Conservation (phyloP, 1,140 invertebrate species). For the Halotydeus destructor region DNA sequence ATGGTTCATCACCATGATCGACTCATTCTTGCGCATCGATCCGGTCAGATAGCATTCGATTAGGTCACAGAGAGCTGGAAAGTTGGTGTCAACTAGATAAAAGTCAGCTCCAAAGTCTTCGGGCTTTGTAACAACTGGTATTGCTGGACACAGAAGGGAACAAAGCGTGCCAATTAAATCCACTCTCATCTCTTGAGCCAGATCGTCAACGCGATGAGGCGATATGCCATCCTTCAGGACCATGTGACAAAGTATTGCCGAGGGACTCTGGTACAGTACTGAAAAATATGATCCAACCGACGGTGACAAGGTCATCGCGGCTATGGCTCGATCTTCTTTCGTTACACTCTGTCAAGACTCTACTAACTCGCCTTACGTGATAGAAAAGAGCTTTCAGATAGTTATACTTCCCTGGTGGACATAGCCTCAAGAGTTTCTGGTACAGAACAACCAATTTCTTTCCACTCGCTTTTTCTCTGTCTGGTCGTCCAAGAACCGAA, state of each 20-base stretch:
- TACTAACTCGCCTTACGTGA: conserved; percentile 11
- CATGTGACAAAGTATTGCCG: conserved; percentile 12
- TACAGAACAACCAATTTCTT: neutral
- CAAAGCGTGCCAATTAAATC: conserved; percentile 10
- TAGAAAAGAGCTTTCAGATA: conserved; percentile 11
- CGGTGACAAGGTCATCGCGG: neutral
- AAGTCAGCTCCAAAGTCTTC: conserved; percentile 5
- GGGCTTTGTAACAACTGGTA: conserved; percentile 2
- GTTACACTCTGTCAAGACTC: conserved; percentile 10
- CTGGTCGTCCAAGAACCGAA: too few species aligned
- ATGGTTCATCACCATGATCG: conserved; percentile 7
- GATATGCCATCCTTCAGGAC: conserved; percentile 12
- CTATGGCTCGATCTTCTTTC: conserved; percentile 7
- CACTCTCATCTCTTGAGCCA: conserved; percentile 13
- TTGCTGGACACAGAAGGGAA: conserved; percentile 9
- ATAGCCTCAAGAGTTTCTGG: conserved; percentile 6
- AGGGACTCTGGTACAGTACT: conserved; percentile 11
- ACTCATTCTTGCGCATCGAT: neutral
- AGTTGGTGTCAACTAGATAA: conserved; percentile 1
- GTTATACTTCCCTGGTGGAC: conserved; percentile 10
- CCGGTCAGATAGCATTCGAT: conserved; percentile 10
- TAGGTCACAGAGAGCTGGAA: conserved; percentile 10
- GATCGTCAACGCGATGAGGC: conserved; percentile 11
- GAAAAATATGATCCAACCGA: conserved; percentile 10
- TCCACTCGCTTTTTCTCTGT: too few species aligned